These are phyloP conservation scores for Axea sp. DNA, from an alignment of 2,888 invertebrate species.

Conservation along the genomic window DNA sequence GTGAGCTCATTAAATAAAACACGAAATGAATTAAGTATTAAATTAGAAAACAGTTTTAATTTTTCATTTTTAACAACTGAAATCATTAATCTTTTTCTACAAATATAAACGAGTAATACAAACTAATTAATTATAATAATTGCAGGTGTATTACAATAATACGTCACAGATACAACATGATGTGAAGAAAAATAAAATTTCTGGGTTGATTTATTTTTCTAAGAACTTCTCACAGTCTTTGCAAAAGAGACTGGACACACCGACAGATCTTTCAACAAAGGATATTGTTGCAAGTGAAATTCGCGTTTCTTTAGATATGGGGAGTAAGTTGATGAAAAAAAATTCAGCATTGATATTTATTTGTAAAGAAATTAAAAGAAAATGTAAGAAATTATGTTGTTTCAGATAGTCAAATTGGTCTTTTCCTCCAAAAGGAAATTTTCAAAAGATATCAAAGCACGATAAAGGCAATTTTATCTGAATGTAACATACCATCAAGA, in stretches of 20 bases:
- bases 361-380: no score
- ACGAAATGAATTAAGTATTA: no score
- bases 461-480: conserved; percentile 82
- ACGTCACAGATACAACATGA: conserved; percentile 81
- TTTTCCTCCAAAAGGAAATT: conserved; percentile 86
- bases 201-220: conserved; percentile 85
- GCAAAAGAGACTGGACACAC: conserved; percentile 81
- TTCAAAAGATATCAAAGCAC: conserved; percentile 85
- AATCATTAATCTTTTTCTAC: conserved; percentile 6
- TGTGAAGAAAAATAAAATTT: conserved; percentile 81
- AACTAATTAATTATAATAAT: background rate
- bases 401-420: conserved; percentile 91
- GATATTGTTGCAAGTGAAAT: conserved; percentile 81
- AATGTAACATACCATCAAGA: conserved; percentile 83
- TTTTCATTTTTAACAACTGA: no score
- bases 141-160: conserved; percentile 81
- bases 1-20: no score
- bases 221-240: conserved; percentile 87
- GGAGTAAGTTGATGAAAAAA: conserved; percentile 81
- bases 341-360: no score
- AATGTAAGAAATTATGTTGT: no score
- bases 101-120: no score
- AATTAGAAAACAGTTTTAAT: no score
- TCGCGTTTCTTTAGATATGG: conserved; percentile 87
- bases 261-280: conserved; percentile 72